Evolutionary conservation across 1,140 invertebrate species (phyloP).

Genomic region (Pseudomyrmex dendroicus): DNA sequence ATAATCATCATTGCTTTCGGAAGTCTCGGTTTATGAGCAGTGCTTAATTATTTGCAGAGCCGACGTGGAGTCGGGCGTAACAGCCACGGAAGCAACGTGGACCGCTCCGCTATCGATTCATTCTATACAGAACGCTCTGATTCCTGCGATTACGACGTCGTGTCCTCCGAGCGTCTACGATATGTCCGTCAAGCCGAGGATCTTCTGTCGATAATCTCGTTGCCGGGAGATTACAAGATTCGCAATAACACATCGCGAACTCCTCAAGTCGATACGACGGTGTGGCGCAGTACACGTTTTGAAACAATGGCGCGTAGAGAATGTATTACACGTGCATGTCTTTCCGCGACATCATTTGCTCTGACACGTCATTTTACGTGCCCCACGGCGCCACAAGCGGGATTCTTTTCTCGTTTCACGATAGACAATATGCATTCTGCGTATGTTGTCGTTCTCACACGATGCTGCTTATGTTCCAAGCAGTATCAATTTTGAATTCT

Average conservation of each 20-base stretch:
- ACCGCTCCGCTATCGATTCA: slow-evolving; percentile 80
- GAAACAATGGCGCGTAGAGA: slow-evolving; percentile 20
- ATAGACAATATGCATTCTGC: not conserved
- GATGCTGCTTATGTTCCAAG: not conserved
- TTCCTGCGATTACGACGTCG: slow-evolving; percentile 79
- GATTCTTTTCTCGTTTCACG: not conserved
- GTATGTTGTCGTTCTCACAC: slow-evolving; percentile 27
- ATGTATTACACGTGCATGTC: slow-evolving; percentile 1
- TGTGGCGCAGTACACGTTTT: not conserved
- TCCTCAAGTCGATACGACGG: not conserved
- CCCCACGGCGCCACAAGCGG: not conserved
- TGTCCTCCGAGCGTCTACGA: slow-evolving; percentile 78
- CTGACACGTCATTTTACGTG: slow-evolving; percentile 15
- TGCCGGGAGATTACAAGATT: not conserved
- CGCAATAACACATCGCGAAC: not conserved
- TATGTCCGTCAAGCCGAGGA: slow-evolving; percentile 77
- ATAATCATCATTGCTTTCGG: not conserved
- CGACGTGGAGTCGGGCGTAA: slow-evolving; percentile 72
- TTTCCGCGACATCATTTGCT: slow-evolving; percentile 12
- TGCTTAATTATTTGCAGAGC: slow-evolving; percentile 73
- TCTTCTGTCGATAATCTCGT: slow-evolving; percentile 76
- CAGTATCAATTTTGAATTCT: slow-evolving; percentile 5
- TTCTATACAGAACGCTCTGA: slow-evolving; percentile 77
- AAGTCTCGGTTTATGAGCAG: slow-evolving; percentile 16
- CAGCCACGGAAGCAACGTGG: slow-evolving; percentile 77